Percentiles rank a stretch among this genome's conserved stretches.
phyloP scores from a whole-genome alignment of 2,113 vertebrate genomes.

The Cettia cetti region DNA sequence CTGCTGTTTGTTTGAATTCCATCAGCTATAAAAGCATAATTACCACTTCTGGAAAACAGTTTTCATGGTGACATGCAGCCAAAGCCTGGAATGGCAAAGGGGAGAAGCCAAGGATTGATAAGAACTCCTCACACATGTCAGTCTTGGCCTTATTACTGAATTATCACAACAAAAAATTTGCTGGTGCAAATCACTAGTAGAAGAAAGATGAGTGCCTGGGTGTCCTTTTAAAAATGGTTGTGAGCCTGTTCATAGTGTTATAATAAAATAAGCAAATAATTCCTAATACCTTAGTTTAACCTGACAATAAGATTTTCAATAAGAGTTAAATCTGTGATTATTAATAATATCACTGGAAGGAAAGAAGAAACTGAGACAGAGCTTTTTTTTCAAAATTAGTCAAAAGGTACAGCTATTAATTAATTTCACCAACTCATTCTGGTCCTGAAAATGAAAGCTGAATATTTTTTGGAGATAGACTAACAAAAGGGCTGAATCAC shows the following conservation, averaged over 20 bases:
- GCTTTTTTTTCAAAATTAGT: neutral
- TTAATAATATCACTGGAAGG: neutral
- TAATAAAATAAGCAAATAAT: neutral
- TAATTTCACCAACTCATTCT: neutral
- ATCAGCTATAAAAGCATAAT: neutral
- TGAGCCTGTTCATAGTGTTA: neutral
- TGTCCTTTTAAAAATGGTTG: neutral
- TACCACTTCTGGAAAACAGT: neutral
- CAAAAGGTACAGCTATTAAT: neutral
- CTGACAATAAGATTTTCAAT: neutral
- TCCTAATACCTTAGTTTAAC: neutral
- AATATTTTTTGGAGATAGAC: neutral
- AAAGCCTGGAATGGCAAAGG: neutral
- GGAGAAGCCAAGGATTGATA: neutral
- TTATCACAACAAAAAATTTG: neutral
- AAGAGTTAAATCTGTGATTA: neutral
- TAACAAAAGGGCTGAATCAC: neutral
- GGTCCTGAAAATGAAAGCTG: neutral
- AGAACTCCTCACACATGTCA: neutral
- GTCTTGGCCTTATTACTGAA: neutral
- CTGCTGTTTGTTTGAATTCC: neutral
- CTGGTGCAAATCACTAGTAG: neutral
- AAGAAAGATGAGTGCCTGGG: neutral
- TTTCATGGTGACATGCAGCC: neutral
- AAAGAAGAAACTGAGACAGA: neutral